Evolutionary conservation across 2,113 vertebrate species (phyloP).

Genomic region (Chlorodrepanis virens): DNA sequence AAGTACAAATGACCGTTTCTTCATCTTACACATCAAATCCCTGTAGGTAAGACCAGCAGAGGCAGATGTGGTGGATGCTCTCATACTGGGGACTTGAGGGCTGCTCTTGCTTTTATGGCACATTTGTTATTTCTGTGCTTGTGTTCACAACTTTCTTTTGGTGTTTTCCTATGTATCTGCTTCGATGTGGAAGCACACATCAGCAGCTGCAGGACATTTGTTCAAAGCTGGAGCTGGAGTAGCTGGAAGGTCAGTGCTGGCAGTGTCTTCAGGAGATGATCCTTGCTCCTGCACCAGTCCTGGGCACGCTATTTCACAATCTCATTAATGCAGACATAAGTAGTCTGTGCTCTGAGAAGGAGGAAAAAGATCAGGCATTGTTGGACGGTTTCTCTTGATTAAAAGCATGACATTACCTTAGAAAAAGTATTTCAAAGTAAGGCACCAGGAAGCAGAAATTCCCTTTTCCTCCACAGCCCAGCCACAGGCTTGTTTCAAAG

Average conservation of each 20-base stretch:
- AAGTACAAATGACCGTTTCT: background rate
- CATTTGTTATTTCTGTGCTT: background rate
- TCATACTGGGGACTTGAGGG: background rate
- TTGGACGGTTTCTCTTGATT: background rate
- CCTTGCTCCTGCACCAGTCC: background rate
- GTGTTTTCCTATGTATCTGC: background rate
- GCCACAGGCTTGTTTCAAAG: background rate
- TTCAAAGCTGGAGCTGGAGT: background rate
- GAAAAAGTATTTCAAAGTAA: background rate
- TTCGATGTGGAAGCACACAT: background rate
- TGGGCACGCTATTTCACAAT: rapidly evolving
- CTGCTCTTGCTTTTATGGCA: background rate
- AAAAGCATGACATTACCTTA: background rate
- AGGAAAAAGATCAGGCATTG: background rate
- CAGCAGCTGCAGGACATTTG: background rate
- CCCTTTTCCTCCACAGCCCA: background rate
- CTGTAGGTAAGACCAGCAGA: background rate
- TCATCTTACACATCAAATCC: background rate
- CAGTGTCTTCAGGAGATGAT: background rate
- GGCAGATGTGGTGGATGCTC: background rate
- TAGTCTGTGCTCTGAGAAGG: background rate
- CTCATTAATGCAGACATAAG: background rate
- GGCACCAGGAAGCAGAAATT: background rate
- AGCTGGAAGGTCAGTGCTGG: background rate
- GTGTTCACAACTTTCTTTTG: rapidly evolving